These are phyloP conservation scores for Holacanthus passer DNA, from an alignment of 2,113 vertebrate species.

Conservation along the genomic window DNA sequence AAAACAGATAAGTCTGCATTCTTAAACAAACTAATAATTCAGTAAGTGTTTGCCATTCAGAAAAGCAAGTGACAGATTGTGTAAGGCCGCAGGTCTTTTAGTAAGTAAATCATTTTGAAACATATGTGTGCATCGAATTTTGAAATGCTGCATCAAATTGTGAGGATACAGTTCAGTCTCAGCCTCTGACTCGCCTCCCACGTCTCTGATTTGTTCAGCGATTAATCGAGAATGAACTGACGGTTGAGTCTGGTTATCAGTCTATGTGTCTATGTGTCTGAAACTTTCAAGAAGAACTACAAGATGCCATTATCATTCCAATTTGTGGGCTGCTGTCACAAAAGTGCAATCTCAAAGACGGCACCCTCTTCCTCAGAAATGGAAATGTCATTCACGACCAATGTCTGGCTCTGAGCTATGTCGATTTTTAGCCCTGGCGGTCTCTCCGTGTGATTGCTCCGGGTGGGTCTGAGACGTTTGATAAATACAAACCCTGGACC, in stretches of 20 bases:
- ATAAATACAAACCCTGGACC: slow-evolving; percentile 59
- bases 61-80: slow-evolving; percentile 20
- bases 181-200: neutral
- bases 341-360: slow-evolving; percentile 51
- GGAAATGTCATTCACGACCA: slow-evolving; percentile 68
- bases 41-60: neutral
- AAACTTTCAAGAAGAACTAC: slow-evolving; percentile 31
- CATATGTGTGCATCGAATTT: neutral
- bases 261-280: neutral
- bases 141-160: neutral
- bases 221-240: neutral
- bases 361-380: slow-evolving; percentile 60
- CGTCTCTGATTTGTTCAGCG: neutral
- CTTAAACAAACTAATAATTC: neutral
- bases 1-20: neutral
- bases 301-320: slow-evolving; percentile 48
- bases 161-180: neutral
- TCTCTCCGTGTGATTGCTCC: slow-evolving; percentile 58
- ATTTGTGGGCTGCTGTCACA: slow-evolving; percentile 49
- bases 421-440: slow-evolving; percentile 65
- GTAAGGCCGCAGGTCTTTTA: neutral
- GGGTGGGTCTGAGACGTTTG: slow-evolving; percentile 56
- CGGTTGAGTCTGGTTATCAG: slow-evolving; percentile 21
- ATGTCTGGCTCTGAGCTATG: slow-evolving; percentile 60
- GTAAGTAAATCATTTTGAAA: neutral